Evolutionary conservation across 2,888 invertebrate species (phyloP).

Genomic region (Chrysolina oricalcia): DNA sequence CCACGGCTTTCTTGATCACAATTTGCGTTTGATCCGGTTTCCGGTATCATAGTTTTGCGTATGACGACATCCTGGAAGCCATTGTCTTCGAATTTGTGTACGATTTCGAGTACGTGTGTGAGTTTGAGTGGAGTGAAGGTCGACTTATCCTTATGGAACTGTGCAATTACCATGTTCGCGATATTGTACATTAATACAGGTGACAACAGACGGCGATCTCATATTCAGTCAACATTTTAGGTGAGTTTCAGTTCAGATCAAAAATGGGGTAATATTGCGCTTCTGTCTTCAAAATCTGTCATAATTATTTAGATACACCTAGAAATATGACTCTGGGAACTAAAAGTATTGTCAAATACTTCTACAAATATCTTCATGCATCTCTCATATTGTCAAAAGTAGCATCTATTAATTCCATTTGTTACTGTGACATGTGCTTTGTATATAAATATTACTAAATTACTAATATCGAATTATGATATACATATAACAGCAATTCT

Average conservation of each 20-base stretch:
- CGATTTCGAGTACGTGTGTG: conserved; percentile 11
- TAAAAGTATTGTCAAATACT: no score
- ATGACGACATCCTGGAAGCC: neutral
- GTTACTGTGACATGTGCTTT: no score
- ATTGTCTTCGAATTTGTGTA: conserved; percentile 3
- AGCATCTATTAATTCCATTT: no score
- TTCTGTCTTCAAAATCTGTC: no score
- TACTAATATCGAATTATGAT: no score
- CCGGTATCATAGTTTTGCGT: conserved; percentile 4
- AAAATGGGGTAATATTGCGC: no score
- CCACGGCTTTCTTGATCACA: conserved; percentile 37
- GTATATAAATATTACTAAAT: no score
- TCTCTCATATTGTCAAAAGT: no score
- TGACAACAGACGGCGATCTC: neutral
- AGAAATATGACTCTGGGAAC: no score
- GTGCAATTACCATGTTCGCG: neutral
- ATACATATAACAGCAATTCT: no score
- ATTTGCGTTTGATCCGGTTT: conserved; percentile 21
- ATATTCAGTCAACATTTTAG: neutral
- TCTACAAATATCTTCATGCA: no score
- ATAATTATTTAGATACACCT: no score
- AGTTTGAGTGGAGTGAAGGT: neutral
- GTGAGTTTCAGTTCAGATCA: neutral
- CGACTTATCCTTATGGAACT: neutral
- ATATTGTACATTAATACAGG: neutral